Base-by-base conservation (phyloP, 2,797 vertebrate species). In the Ctenochaetus hawaiiensis region DNA sequence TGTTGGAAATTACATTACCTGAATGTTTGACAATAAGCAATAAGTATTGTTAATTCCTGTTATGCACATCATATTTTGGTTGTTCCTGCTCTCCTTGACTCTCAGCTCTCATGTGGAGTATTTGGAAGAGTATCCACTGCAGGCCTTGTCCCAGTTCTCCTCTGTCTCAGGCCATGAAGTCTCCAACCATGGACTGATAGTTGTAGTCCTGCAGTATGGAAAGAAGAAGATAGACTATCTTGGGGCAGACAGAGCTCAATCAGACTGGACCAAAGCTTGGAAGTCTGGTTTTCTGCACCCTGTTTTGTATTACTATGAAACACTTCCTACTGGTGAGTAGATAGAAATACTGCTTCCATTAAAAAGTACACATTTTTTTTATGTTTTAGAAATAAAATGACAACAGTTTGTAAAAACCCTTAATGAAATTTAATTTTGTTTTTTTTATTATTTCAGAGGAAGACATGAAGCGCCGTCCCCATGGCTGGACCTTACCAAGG, bases 201-300 rank as follows among this genome's bases (percentile, higher is more conserved):
- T 99, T 14, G 2, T 99, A 34, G 72, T 96, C 68, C 95, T 99
- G 96, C 97, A 99, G 82, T 99, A 99, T 0, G 98, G 98, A 64
- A 96, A 93, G 72, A 97, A 98, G 72, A 97, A 96, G 80, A 96
- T 97, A n/a, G 97, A 99, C 64, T 96, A 96, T 43, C 96, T 99
- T 71, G 97, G 96, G 12, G 92, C 93, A 0, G 94, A 93, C 75
- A 96, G 98, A 59, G 96, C 98, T 0, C 95, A 98, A 87, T 96
- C 96, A 9, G 97, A 99, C 76, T 96, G 96, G 51, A 96, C 95
- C 44, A 96, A 95, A 0, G 98, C 98, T 59, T 99, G 97, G 97
- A 95, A 93, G 70, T 99, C 98, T 7, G 98, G 98, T 92, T 99
- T 99, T 82, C 94, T 99, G 49, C 98, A 99, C 75, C 98, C 98